Evolutionary conservation across 2,888 invertebrate species (phyloP), one percentile per base, ranked within the genome.

Genomic region (Synergus laeviventris): DNA sequence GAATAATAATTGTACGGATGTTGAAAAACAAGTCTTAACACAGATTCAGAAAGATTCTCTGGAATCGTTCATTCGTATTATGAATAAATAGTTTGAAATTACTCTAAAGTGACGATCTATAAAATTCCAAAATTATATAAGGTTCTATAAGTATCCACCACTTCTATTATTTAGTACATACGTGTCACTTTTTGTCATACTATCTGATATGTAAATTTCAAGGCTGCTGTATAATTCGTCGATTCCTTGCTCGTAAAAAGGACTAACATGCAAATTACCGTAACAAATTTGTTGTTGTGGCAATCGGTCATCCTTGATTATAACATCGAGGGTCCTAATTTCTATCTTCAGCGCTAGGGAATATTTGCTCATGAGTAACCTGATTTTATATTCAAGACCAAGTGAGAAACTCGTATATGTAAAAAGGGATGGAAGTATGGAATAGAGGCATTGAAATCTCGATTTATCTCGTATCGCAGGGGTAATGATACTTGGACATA

Each of bases 401-500:
- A 60, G 60, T 31, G n/a, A 16, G 36, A 60, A 60, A 2, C 60
- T 24, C 7, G 60, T 16, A 36, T 31, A 60, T 60, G 14, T 9
- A 2, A 49, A 49, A 49, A 18, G 49, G 9, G n/a, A 31, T 31
- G n/a, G 16, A n/a, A 31, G 31, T n/a, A 60, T 36, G 36, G 31
- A 60, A 16, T 16, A 60, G 80, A 78, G n/a, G n/a, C 77, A 77
- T 77, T 79, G 76, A 80, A 80, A 77, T 81, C 80, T 78, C 78
- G 77, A 81, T 81, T 82, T 80, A 82, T 82, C 76, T 81, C 77
- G 75, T 76, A 79, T 78, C 78, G 78, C 77, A 75, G 60, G 74
- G 62, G 79, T 78, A 74, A 76, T 80, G 81, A 79, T 80, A 81
- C 78, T 79, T 79, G 80, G 74, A 79, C n/a, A n/a, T 82, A 79